Base-by-base conservation (phyloP, 2,888 invertebrate genomes). In the Cantharis flavilabris region DNA sequence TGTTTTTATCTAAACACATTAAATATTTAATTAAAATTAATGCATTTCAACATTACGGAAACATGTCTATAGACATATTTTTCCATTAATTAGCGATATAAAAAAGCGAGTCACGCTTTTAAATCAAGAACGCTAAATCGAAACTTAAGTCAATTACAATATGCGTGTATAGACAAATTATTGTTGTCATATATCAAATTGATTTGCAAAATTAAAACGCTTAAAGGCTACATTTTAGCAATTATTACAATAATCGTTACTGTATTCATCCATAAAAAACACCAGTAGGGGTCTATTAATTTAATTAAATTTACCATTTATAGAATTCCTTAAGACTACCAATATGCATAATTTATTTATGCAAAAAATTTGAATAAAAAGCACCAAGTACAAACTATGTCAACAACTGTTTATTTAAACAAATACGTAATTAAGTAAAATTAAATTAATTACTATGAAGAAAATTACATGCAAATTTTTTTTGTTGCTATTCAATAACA, bases 301-400 rank as follows among this genome's bases (percentile, higher is more conserved):
- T 33, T 74, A 74, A 74, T 74, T 74, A 74, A 70, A 49, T 65
- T 74, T 74, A 70, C 73, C 74, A 70, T 74, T 69, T 74, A 70
- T 74, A 63, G 74, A 23, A 70, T 49, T 64, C 69, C 70, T 74
- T 16, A 14, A 63, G 26, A 74, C 70, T 63, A 64, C 62, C 18
- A 74, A 74, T 49, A 49, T 49, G 49, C 70, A 30, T 73, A 73
- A 73, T 65, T 73, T 28, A 69, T 65, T 62, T 69, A 62, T 67
- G 67, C 30, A 67, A 67, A 67, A 67, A 49, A 49, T 49, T 67
- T 67, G 26, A 67, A 20, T 23, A 23, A 23, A 67, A 67, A 23
- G n/a, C 26, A 26, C n/a, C 9, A 67, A 67, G 23, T 67, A n/a
- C 23, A 67, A 67, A 23, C 65, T 23, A 67, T 67, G 65, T 67